Base-by-base conservation (phyloP, 2,888 invertebrate species). In the Gymnocheta viridis region DNA sequence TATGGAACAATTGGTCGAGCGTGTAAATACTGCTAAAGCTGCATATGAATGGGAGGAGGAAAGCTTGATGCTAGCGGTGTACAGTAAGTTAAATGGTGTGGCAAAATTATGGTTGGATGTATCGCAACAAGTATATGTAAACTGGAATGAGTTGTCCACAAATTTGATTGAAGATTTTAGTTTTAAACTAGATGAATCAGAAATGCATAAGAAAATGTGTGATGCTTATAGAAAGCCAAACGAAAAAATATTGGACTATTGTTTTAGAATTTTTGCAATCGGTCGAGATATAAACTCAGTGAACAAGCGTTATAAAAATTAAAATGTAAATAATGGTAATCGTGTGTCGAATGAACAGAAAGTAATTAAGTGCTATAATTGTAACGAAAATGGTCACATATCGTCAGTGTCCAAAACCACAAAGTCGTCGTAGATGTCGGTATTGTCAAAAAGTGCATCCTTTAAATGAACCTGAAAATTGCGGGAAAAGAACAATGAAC, bases 211-310 rank as follows among this genome's bases (percentile, higher is more conserved):
- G n/a, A 72, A 77, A 32, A 78, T 80, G 79, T 22, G 24, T 0
- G 67, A 44, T 0, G 9, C 76, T 1, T 22, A 17, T 17, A 32
- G 79, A 14, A 54, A 58, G 41, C 22, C 12, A 14, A 12, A 29
- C 19, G 79, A 85, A 27, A 9, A 32, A 2, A 24, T 80, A 4
- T 44, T 44, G 0, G 80, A 85, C 10, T 85, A 77, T 41, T 85
- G 82, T 35, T 85, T 85, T 56, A 32, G 82, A 56, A 73, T 85
- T 58, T n/a, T n/a, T n/a, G n/a, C n/a, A n/a, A n/a, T n/a, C n/a
- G n/a, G n/a, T n/a, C n/a, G n/a, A n/a, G n/a, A n/a, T n/a, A n/a
- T n/a, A n/a, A n/a, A n/a, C n/a, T n/a, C n/a, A 44, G 76, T 38
- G 85, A 85, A n/a, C 17, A 12, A 0, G 70, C 79, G 62, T 72